Evolutionary conservation across 2,113 vertebrate genomes (phyloP).

Genomic region (Gambusia holbrooki): DNA sequence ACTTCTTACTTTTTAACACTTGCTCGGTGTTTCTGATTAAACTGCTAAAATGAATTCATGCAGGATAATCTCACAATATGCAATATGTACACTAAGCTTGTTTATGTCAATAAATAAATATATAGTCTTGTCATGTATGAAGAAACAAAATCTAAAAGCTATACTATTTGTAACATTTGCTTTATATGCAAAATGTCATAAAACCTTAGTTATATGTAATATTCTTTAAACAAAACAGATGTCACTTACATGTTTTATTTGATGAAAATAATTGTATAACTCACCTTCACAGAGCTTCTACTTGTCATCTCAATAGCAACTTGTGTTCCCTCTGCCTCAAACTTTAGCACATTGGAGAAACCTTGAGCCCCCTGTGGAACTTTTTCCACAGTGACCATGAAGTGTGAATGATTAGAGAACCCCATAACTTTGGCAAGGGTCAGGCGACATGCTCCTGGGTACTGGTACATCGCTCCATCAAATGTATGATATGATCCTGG

Average conservation of each 20-base stretch:
- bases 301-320: constrained; percentile 50
- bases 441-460: constrained; percentile 67
- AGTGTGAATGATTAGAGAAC: constrained; percentile 24
- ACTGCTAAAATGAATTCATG: too few relatives aligned
- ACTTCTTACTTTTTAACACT: too few relatives aligned
- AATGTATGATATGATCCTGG: constrained; percentile 65
- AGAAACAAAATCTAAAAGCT: too few relatives aligned
- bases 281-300: constrained; percentile 45
- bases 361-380: constrained; percentile 36
- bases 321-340: constrained; percentile 49
- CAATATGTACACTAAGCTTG: too few relatives aligned
- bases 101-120: too few relatives aligned
- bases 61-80: too few relatives aligned
- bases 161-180: too few relatives aligned
- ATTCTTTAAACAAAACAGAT: not conserved
- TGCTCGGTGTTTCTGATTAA: too few relatives aligned
- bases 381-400: constrained; percentile 60
- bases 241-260: not conserved
- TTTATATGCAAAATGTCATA: too few relatives aligned
- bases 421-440: constrained; percentile 58
- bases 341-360: constrained; percentile 44
- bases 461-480: constrained; percentile 62
- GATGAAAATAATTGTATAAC: not conserved
- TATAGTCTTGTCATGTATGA: too few relatives aligned
- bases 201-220: too few relatives aligned